phyloP scores from a whole-genome alignment of 2,888 invertebrate genomes.

The Rhogogaster chlorosoma region DNA sequence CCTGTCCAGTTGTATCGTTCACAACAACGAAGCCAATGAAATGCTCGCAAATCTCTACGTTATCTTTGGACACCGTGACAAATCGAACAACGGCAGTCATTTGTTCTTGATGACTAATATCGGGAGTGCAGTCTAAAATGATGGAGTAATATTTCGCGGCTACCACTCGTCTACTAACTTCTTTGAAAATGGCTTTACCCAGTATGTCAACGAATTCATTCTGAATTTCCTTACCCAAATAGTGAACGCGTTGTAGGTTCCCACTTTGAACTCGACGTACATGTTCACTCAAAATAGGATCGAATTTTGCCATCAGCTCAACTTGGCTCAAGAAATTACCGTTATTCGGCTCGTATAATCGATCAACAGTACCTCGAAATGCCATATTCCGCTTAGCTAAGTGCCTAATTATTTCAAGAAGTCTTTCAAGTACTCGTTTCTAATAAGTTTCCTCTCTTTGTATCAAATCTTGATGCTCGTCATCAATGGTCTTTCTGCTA shows the following conservation, averaged over 20 bases:
- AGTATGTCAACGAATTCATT: constrained; percentile 52
- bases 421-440: constrained; percentile 55
- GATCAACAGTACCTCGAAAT: constrained; percentile 57
- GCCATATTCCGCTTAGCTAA: constrained; percentile 57
- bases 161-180: constrained; percentile 44
- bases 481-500: constrained; percentile 45
- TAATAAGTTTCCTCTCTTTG: constrained; percentile 55
- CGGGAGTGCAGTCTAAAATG: constrained; percentile 58
- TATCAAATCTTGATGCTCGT: constrained; percentile 47
- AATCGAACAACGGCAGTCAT: constrained; percentile 55
- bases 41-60: constrained; percentile 53
- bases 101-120: constrained; percentile 57
- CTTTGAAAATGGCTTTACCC: constrained; percentile 48
- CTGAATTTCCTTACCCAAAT: constrained; percentile 53
- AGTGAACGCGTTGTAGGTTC: constrained; percentile 38
- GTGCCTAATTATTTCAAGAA: constrained; percentile 54
- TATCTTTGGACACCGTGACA: constrained; percentile 50
- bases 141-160: constrained; percentile 57
- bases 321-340: constrained; percentile 58
- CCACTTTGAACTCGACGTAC: constrained; percentile 40
- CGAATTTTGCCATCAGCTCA: constrained; percentile 53
- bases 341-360: constrained; percentile 55
- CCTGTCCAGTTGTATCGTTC: constrained; percentile 43
- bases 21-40: constrained; percentile 52
- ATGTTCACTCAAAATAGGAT: constrained; percentile 51